Evolutionary conservation across 2,113 vertebrate genomes (phyloP).

Genomic region (Phaetusa simplex): DNA sequence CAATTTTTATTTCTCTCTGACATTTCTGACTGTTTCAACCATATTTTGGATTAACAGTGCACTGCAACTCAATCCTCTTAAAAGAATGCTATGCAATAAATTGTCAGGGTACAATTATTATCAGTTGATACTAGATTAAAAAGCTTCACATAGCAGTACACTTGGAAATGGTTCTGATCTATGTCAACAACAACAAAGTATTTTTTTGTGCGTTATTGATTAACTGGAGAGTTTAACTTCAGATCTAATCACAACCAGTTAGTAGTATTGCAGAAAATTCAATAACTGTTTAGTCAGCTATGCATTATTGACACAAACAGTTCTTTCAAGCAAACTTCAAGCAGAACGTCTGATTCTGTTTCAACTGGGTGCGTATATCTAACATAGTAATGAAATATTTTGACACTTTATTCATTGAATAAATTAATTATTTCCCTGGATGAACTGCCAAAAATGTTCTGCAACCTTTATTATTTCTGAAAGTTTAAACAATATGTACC

Average conservation of each 20-base stretch:
- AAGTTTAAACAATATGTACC: background rate
- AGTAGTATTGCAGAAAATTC: background rate
- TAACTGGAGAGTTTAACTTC: background rate
- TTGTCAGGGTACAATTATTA: background rate
- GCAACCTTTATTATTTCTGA: background rate
- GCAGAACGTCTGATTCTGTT: background rate
- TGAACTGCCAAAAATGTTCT: background rate
- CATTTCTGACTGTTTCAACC: background rate
- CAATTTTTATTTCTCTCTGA: background rate
- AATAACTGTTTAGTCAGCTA: background rate
- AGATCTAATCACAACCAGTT: background rate
- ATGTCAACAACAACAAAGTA: background rate
- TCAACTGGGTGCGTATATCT: background rate
- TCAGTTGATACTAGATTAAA: background rate
- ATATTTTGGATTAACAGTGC: background rate
- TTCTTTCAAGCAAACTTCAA: background rate
- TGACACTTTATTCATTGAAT: background rate
- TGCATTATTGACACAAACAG: background rate
- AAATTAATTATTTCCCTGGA: background rate
- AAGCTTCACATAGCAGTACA: background rate
- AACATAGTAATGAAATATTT: background rate
- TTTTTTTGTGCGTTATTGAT: background rate
- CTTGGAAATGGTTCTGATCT: background rate
- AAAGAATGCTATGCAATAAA: background rate
- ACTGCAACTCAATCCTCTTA: slow-evolving; percentile 29